Conservation (phyloP, 2,797 vertebrate species). For the Micromesistius poutassou region DNA sequence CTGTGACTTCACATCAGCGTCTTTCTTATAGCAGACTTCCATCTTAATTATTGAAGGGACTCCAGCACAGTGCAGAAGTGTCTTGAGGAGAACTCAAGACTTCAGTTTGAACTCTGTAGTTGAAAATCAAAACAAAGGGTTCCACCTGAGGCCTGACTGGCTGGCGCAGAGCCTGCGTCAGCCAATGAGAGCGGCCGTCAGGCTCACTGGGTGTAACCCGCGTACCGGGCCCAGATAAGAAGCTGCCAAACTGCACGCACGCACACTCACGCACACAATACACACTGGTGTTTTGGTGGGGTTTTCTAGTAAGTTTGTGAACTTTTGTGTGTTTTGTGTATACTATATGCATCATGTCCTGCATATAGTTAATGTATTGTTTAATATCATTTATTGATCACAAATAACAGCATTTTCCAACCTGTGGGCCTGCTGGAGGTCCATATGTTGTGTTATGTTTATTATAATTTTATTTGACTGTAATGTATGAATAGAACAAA, state of each 20-base stretch:
- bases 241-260: background rate
- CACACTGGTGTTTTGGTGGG: background rate
- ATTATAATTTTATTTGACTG: background rate
- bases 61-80: background rate
- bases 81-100: background rate
- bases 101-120: no score
- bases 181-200: background rate
- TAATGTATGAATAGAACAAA: no score
- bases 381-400: background rate
- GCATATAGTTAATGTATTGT: background rate
- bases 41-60: background rate
- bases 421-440: background rate
- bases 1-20: background rate
- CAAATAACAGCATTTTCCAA: background rate
- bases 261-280: background rate
- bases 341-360: background rate
- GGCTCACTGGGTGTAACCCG: background rate
- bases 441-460: background rate
- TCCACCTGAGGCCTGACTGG: background rate
- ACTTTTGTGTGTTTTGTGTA: background rate
- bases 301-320: background rate
- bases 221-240: background rate
- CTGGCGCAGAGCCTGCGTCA: background rate
- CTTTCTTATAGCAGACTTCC: background rate
- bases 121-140: background rate